These are phyloP conservation scores for Cotesia congregata DNA, from an alignment of 2,888 invertebrate species.

Conservation along the genomic window DNA sequence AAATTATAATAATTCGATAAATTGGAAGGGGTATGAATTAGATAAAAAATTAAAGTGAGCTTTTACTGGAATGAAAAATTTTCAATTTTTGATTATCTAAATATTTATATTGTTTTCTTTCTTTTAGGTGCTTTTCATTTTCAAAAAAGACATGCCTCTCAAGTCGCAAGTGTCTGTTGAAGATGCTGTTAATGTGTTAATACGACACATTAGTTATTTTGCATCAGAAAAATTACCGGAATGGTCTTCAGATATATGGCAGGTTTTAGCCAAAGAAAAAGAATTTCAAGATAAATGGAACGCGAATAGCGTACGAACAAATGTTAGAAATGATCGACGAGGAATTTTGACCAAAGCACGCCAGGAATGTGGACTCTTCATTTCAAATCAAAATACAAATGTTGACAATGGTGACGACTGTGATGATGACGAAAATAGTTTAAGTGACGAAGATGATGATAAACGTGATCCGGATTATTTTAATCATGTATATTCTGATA, in stretches of 20 bases:
- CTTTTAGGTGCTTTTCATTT: not conserved
- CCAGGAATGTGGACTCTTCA: not conserved
- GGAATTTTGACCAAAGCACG: not conserved
- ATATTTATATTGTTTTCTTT: too few relatives aligned
- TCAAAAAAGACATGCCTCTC: not conserved
- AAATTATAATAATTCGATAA: too few relatives aligned
- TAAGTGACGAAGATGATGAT: too few relatives aligned
- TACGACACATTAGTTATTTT: not conserved
- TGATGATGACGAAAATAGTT: too few relatives aligned
- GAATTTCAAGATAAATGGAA: not conserved
- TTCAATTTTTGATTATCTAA: too few relatives aligned
- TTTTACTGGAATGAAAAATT: too few relatives aligned
- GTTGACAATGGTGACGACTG: not conserved
- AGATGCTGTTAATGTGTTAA: not conserved
- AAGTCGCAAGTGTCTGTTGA: not conserved
- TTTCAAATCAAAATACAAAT: not conserved
- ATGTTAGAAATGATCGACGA: conserved; percentile 3
- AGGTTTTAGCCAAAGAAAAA: not conserved
- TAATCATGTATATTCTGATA: too few relatives aligned
- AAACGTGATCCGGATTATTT: too few relatives aligned
- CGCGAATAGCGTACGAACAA: not conserved
- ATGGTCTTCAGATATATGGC: not conserved
- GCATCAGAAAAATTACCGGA: not conserved
- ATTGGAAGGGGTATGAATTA: too few relatives aligned
- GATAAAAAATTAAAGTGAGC: too few relatives aligned